Percentiles rank a stretch among this genome's conserved stretches.
These are phyloP conservation scores for Agrochola circellaris DNA, from an alignment of 2,888 invertebrate genomes.

Conservation along the genomic window DNA sequence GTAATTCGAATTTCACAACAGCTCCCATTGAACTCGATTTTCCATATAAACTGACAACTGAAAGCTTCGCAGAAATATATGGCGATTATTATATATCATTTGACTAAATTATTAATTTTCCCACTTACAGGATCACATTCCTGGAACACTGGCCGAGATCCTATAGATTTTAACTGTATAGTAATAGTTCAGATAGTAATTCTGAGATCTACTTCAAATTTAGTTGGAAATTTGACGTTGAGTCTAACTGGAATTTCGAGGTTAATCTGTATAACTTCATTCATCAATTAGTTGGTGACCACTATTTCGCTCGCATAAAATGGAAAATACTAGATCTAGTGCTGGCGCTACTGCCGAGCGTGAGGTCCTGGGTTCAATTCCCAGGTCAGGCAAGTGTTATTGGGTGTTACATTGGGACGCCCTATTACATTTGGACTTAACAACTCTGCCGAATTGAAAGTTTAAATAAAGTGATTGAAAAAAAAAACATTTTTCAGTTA, in stretches of 20 bases:
- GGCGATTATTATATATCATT: background rate
- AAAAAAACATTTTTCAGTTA: too few species aligned
- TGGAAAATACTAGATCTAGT: too few species aligned
- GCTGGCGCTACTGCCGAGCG: background rate
- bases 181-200: background rate
- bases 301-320: background rate
- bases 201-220: background rate
- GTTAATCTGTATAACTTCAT: background rate
- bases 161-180: background rate
- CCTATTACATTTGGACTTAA: too few species aligned
- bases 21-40: background rate
- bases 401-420: too few species aligned
- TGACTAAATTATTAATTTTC: background rate
- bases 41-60: background rate
- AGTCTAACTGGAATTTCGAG: background rate
- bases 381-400: background rate
- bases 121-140: background rate
- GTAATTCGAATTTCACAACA: background rate
- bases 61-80: background rate
- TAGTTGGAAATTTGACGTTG: background rate
- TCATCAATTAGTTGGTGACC: background rate
- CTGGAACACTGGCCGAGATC: background rate
- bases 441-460: too few species aligned
- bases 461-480: too few species aligned
- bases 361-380: background rate